Base-by-base conservation (phyloP, 2,797 vertebrate species). In the Eulemur coronatus region DNA sequence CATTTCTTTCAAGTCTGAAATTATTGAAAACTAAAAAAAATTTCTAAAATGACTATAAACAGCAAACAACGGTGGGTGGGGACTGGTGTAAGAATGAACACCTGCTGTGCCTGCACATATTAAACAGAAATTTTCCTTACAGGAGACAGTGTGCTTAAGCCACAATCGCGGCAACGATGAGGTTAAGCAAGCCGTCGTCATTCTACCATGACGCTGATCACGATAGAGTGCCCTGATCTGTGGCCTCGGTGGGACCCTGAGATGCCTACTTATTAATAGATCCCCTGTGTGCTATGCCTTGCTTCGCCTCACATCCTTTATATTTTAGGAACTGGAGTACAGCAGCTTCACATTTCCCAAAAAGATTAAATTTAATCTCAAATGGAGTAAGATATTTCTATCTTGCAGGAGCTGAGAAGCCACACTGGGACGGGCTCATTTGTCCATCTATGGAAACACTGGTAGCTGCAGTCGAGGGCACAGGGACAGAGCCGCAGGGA, bases 351-450 rank as follows among this genome's bases (percentile, higher is more conserved):
- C 38, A 69, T 46, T 92, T 90, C 38, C 57, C 24, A 20, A 26
- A 73, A 93, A 90, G 28, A 92, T 46, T 70, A 72, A 57, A 84
- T 82, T 70, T 95, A 81, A 85, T 76, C 35, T 72, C 63, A 93
- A 84, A 86, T 63, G 41, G 20, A 92, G 18, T 79, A 76, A 67
- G 67, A 46, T 73, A 59, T 52, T 93, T 95, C 63, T 82, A n/a
- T 70, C 69, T 48, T 30, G 24, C 50, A 8, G 35, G 67, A 67
- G 20, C 35, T 80, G 10, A 90, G 61, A 84, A 33, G 48, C 65
- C 69, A 93, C 41, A 30, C 2, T 30, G 43, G n/a, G 35, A n/a
- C 81, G 61, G 65, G 52, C 10, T 48, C 78, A 59, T 4, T 5
- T 7, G 28, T 50, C 46, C 33, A 65, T 43, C 76, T 48, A 2